phyloP scores from a whole-genome alignment of 2,797 vertebrate genomes.

The Carduelis carduelis region DNA sequence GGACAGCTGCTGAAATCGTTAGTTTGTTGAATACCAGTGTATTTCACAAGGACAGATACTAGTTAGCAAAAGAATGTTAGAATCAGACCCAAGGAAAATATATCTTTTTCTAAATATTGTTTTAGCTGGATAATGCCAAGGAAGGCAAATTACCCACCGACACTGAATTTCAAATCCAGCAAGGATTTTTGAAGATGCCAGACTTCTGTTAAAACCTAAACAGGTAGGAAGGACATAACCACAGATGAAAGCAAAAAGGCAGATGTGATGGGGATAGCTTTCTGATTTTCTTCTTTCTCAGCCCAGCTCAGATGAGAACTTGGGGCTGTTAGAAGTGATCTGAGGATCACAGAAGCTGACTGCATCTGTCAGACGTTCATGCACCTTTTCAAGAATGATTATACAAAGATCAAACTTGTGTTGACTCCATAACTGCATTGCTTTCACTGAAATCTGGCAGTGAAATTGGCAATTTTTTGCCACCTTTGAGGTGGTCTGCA shows the following conservation, averaged over 20 bases:
- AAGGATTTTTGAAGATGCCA: not conserved
- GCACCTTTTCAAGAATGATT: not conserved
- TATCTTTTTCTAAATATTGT: not conserved
- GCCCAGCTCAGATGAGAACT: not conserved
- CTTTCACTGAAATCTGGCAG: not conserved
- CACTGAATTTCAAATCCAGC: not conserved
- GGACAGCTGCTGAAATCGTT: not conserved
- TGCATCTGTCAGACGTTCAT: not conserved
- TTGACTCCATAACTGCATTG: fast-evolving
- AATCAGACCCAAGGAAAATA: not conserved
- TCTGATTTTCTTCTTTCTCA: not conserved
- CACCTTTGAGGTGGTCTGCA: not conserved
- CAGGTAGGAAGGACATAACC: not conserved
- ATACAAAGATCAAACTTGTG: not conserved
- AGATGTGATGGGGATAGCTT: not conserved
- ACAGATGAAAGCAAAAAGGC: not conserved
- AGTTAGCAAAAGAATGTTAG: not conserved
- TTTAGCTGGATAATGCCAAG: not conserved
- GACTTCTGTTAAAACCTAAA: not conserved
- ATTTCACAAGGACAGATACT: not conserved
- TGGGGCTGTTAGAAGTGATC: not conserved
- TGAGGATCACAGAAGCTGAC: not conserved
- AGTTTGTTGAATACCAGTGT: not conserved
- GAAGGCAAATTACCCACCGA: not conserved
- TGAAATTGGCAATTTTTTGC: not conserved